A percentile compares a stretch with the other conserved stretches of the same genome.
Evolutionary conservation across 2,888 invertebrate genomes (phyloP).

Genomic region (Drosophila mettleri): DNA sequence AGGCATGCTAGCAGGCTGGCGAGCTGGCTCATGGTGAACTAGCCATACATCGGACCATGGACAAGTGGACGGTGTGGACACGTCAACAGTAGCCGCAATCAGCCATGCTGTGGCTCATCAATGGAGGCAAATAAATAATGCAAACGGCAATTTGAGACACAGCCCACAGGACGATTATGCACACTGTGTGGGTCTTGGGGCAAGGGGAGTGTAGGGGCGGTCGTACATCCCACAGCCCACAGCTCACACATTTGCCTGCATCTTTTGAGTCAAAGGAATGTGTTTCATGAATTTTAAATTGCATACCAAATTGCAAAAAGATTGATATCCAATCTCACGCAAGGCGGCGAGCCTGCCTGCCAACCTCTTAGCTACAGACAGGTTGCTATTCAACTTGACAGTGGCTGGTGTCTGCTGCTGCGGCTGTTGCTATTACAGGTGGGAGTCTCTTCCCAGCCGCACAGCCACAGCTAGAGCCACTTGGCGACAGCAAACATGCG

Average conservation of each 20-base stretch:
- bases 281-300: slow-evolving; percentile 84
- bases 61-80: slow-evolving; percentile 23
- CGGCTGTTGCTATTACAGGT: slow-evolving; percentile 37
- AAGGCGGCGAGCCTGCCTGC: slow-evolving; percentile 62
- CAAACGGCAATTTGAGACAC: slow-evolving; percentile 80
- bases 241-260: slow-evolving; percentile 74
- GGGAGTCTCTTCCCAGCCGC: slow-evolving; percentile 49
- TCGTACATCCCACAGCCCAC: slow-evolving; percentile 19
- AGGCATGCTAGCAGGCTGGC: slow-evolving; percentile 11
- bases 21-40: slow-evolving; percentile 13
- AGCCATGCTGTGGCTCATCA: slow-evolving; percentile 63
- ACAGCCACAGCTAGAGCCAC: slow-evolving; percentile 35
- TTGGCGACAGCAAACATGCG: slow-evolving; percentile 73
- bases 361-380: slow-evolving; percentile 32
- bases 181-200: slow-evolving; percentile 16
- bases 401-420: slow-evolving; percentile 26
- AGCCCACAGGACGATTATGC: slow-evolving; percentile 36
- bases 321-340: slow-evolving; percentile 83
- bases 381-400: slow-evolving; percentile 40
- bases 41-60: slow-evolving; percentile 36
- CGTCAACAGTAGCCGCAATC: slow-evolving; percentile 51
- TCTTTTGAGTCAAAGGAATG: slow-evolving; percentile 83
- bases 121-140: slow-evolving; percentile 81
- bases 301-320: slow-evolving; percentile 83
- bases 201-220: slow-evolving; percentile 3